These are phyloP conservation scores for Ictidomys tridecemlineatus DNA, from an alignment of 2,113 vertebrate genomes.

Conservation along the genomic window DNA sequence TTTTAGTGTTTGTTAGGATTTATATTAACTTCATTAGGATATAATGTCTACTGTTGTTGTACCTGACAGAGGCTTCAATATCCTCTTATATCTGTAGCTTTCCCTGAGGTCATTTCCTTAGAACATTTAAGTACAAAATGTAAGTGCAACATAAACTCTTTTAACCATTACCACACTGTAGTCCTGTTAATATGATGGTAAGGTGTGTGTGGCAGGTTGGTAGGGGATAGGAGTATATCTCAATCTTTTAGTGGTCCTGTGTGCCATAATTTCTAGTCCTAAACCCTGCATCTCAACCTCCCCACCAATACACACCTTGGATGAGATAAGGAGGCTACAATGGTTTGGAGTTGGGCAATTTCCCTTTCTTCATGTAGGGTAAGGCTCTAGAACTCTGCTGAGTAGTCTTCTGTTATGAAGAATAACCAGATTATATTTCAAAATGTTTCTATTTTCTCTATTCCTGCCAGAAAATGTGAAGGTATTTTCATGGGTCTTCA, in stretches of 20 bases:
- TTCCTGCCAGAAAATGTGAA: neutral
- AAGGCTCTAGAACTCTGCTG: neutral
- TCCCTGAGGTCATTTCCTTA: neutral
- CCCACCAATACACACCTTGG: neutral
- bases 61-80: neutral
- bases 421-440: neutral
- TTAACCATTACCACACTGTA: neutral
- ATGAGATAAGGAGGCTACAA: neutral
- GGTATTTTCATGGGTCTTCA: neutral
- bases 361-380: neutral
- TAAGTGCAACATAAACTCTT: neutral
- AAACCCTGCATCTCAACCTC: too few relatives aligned
- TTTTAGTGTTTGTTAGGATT: neutral
- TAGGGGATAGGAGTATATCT: neutral
- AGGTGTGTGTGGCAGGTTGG: neutral
- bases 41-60: neutral
- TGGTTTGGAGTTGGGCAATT: neutral
- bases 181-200: neutral
- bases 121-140: too few relatives aligned
- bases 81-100: neutral
- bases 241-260: neutral
- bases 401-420: neutral
- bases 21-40: neutral
- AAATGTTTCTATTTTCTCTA: neutral
- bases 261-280: neutral